Base-by-base conservation (phyloP, 2,113 vertebrate genomes). In the Austrofundulus limnaeus region DNA sequence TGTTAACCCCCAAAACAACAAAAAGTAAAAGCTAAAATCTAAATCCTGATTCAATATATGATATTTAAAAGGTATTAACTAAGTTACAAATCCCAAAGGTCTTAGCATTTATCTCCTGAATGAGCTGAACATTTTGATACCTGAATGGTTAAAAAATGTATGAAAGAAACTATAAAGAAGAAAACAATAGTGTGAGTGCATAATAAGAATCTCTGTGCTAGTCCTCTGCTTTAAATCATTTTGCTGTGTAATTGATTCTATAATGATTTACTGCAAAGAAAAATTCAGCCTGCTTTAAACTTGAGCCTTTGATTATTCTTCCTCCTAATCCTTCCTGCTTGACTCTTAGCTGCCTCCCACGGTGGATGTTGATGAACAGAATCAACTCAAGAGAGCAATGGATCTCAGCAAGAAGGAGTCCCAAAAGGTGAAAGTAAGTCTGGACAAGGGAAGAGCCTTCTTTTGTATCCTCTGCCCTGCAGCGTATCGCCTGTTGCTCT, bases 341-440 rank as follows among this genome's bases (percentile, higher is more conserved):
- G 72, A 77, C 68, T 75, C 52, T 34, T 78, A 92, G 92, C 88
- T 81, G 13, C 81, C 89, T 75, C 83, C 84, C 59, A 76, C 79
- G 53, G 75, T 87, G 90, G 93, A 92, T 75, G 94, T 94, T 77
- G 96, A 98, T 0, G 97, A 99, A 88, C 95, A 98, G 90, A 91
- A 94, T 24, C 95, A 98, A 83, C 93, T 98, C 74, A 95, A 96
- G 94, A 93, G 96, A 75, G 96, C 96, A 64, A 92, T 98, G 88
- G 92, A 69, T 72, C 93, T 97, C 90, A 98, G 96, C 93, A 93
- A 90, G 92, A 93, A 96, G 90, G 94, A 97, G 81, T 91, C 94
- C 0, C 83, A 93, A 88, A 95, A 98, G 96, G 95, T 98, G 97
- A 79, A 51, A 50, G 66, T 71, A 71, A 73, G 61, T 16, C 55